phyloP scores from a whole-genome alignment of 2,113 vertebrate species.

The Gambusia affinis region DNA sequence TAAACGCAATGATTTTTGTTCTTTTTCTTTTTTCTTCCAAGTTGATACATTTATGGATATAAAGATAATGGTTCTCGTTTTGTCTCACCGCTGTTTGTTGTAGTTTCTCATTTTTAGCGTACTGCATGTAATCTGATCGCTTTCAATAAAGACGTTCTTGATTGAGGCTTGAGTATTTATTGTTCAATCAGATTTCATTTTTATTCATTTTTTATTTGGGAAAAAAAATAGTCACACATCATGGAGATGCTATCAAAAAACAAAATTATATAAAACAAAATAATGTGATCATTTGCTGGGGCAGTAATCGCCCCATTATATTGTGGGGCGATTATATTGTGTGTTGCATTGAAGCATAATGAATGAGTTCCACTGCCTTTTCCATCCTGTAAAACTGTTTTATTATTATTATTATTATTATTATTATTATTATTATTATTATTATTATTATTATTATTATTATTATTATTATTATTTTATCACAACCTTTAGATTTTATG shows the following conservation, averaged over 20 bases:
- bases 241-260: neutral
- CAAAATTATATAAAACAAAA: neutral
- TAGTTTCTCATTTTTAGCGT: neutral
- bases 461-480: neutral
- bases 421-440: neutral
- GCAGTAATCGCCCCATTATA: neutral
- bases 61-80: neutral
- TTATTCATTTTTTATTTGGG: no score
- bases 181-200: neutral
- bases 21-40: neutral
- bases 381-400: neutral
- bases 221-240: no score
- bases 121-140: neutral
- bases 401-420: neutral
- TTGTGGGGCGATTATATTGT: neutral
- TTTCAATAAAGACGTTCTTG: neutral
- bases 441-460: neutral
- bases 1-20: neutral
- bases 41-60: slow-evolving; percentile 13
- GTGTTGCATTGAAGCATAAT: neutral
- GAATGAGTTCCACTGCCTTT: neutral
- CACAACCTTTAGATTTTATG: no score
- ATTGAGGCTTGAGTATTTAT: neutral
- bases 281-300: neutral
- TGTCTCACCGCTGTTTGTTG: neutral